Percentiles rank a stretch among this genome's conserved stretches.
Conservation (phyloP, 2,888 invertebrate genomes). For the Catocala sponsa region DNA sequence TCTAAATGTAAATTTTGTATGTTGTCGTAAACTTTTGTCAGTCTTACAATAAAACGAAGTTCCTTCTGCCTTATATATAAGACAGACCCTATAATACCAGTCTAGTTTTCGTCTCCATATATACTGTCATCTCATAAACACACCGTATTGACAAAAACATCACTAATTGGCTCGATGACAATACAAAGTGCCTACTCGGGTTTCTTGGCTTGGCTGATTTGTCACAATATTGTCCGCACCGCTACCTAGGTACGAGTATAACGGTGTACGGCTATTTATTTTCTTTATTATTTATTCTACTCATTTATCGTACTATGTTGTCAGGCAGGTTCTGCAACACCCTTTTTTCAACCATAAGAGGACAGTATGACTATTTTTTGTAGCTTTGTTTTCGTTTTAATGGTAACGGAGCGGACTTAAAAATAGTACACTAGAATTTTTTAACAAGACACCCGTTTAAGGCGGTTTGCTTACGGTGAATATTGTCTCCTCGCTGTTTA, state of each 20-base stretch:
- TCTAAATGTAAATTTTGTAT: too few species aligned
- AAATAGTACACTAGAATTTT: constrained; percentile 42
- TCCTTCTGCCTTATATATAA: too few species aligned
- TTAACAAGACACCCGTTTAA: constrained; percentile 28
- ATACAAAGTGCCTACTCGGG: constrained; percentile 13
- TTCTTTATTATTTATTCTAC: constrained; percentile 68
- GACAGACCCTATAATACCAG: too few species aligned
- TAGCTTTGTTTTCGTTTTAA: constrained; percentile 37
- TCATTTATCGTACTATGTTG: constrained; percentile 63
- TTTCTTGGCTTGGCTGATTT: constrained; percentile 51
- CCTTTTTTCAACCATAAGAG: constrained; percentile 51
- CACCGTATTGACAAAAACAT: constrained; percentile 13
- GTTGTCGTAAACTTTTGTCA: constrained; percentile 3
- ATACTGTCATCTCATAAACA: not conserved
- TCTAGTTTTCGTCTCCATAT: too few species aligned
- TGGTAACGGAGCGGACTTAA: constrained; percentile 51
- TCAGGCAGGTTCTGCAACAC: constrained; percentile 50
- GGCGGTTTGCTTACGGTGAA: constrained; percentile 21
- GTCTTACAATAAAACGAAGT: not conserved
- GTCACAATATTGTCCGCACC: constrained; percentile 60
- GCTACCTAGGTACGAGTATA: constrained; percentile 54
- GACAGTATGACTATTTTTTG: constrained; percentile 47
- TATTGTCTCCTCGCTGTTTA: constrained; percentile 37
- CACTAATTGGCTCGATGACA: constrained; percentile 28
- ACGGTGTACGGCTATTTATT: constrained; percentile 69